Percentiles rank a stretch among this genome's conserved stretches.
phyloP scores from a whole-genome alignment of 2,888 invertebrate species.

The Xanthorhoe spadicearia region DNA sequence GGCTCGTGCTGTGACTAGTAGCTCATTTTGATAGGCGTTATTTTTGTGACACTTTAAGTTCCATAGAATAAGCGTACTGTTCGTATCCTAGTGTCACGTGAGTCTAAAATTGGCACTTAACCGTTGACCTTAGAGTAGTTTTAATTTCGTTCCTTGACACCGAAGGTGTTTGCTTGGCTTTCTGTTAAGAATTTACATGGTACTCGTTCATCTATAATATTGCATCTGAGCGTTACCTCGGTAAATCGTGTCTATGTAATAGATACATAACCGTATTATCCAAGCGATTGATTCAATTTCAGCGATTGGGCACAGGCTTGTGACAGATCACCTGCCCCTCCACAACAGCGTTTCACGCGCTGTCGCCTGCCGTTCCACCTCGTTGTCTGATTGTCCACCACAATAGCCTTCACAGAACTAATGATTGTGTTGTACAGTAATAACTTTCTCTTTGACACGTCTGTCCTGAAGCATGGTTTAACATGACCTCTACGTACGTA shows the following conservation, averaged over 20 bases:
- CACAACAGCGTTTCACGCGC: slow-evolving; percentile 56
- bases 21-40: slow-evolving; percentile 25
- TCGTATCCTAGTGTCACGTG: not conserved
- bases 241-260: not conserved
- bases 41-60: slow-evolving; percentile 15
- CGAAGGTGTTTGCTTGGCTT: not conserved
- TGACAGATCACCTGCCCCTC: slow-evolving; percentile 42
- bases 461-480: not conserved
- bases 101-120: not conserved
- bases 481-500: not conserved
- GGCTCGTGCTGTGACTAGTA: slow-evolving; percentile 23
- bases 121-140: not conserved
- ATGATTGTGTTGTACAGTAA: not conserved
- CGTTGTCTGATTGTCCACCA: slow-evolving; percentile 51
- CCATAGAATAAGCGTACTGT: not conserved
- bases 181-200: not conserved
- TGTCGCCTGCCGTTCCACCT: slow-evolving; percentile 54
- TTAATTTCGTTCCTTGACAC: not conserved
- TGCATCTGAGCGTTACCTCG: not conserved
- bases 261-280: not conserved
- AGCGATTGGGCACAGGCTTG: slow-evolving; percentile 25
- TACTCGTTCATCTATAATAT: too few species aligned
- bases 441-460: slow-evolving; percentile 2
- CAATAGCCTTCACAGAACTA: slow-evolving; percentile 36
- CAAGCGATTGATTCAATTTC: slow-evolving; percentile 20